Evolutionary conservation across 1,140 invertebrate genomes (phyloP).

Genomic region (Cyrtorhinus lividipennis): DNA sequence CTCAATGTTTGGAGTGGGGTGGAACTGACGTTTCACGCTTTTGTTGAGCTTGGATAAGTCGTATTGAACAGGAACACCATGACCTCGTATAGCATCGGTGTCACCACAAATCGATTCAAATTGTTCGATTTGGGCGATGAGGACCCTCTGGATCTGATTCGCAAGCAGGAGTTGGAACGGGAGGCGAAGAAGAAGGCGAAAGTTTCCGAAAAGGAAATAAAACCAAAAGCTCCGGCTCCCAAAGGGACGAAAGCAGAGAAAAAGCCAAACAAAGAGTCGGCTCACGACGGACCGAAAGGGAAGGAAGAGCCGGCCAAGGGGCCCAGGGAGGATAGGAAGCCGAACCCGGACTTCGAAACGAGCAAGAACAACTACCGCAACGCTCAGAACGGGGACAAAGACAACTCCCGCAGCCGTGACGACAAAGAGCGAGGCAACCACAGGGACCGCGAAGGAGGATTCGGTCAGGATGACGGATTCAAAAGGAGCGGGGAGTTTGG

Average conservation of each 20-base stretch:
- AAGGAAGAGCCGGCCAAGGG: not conserved
- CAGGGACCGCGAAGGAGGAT: not conserved
- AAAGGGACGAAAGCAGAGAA: not conserved
- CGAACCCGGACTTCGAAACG: not conserved
- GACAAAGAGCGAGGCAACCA: not conserved
- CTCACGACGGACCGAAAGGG: not conserved
- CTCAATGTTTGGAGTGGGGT: too few relatives aligned
- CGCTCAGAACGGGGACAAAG: not conserved
- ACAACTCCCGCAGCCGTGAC: conserved; percentile 5
- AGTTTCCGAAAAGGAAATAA: not conserved
- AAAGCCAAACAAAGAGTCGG: not conserved
- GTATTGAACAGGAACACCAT: too few relatives aligned
- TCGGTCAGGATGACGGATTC: not conserved
- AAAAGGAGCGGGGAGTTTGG: conserved; percentile 24
- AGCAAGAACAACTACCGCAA: not conserved
- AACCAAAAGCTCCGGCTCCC: not conserved
- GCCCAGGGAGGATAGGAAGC: not conserved
- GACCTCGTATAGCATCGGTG: conserved; percentile 14
- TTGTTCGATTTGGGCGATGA: conserved; percentile 12
- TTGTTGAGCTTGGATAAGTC: too few relatives aligned
- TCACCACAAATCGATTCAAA: conserved; percentile 8
- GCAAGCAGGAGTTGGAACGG: conserved; percentile 2
- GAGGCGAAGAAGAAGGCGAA: conserved; percentile 10
- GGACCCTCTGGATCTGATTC: conserved; percentile 6
- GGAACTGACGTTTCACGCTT: too few relatives aligned